Evolutionary conservation across 2,797 vertebrate genomes (phyloP), one percentile per base, ranked within the genome.

Genomic region (Gadopsis bispinosus): DNA sequence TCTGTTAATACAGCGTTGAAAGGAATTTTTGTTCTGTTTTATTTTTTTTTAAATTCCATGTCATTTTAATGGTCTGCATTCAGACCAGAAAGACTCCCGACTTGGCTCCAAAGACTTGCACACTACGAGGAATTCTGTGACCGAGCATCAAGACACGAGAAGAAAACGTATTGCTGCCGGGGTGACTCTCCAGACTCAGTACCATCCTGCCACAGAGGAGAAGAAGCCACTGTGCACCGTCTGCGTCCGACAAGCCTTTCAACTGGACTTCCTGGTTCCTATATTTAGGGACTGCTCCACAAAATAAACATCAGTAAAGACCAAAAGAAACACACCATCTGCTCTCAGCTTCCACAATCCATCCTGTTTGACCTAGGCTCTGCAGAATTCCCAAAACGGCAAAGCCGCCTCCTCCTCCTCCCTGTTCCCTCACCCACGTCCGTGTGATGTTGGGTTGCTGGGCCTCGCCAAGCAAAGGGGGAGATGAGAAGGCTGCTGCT

Each of bases 401-500:
- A 20, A 20, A 22, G 2, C 19, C 10, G 3, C n/a, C 37, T n/a
- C 39, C 14, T 12, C 61, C 19, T 17, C 50, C 8, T 7, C 59
- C 22, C 9, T 20, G 3, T 19, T 64, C 19, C 69, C 54, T 65
- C 75, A 33, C 73, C 77, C 75, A 26, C 74, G 6, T 81, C 35
- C 54, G 37, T 72, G 79, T 53, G 70, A 79, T 56, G 84, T 54
- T 59, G 72, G 41, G 26, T 62, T 9, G 58, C 69, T 4, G 67
- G 81, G 78, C 72, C 56, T 83, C 53, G 39, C 55, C 75, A 54
- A 35, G 72, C 19, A 31, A 68, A 68, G 67, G 55, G 41, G 67
- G 77, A 67, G 80, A 81, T 78, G 87, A 82, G 86, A 77, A 70
- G 79, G 72, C 85, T 85, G 77, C 89, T 80, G 83, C 83, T 87